Evolutionary conservation across 2,797 vertebrate genomes (phyloP), one percentile per base, ranked within the genome.

Genomic region (Sardinella longiceps): DNA sequence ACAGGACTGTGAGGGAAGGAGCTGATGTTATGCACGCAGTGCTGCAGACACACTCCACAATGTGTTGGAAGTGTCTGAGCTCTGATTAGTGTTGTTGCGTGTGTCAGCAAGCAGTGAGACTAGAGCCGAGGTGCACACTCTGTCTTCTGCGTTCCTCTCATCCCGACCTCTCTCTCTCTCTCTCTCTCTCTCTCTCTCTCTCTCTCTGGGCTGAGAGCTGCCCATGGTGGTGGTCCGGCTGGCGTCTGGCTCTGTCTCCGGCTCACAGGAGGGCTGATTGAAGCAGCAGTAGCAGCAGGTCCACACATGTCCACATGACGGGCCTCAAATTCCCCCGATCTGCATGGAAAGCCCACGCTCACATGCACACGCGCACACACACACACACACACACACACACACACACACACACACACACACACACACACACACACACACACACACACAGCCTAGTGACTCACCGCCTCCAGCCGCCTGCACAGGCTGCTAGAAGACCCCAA

Each of bases 391-490:
- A n/a, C n/a, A n/a, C n/a, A n/a, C n/a, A n/a, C n/a, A n/a, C n/a
- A n/a, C n/a, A n/a, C n/a, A n/a, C n/a, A n/a, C n/a, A n/a, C n/a
- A n/a, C n/a, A n/a, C n/a, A n/a, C n/a, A n/a, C n/a, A n/a, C n/a
- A n/a, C n/a, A n/a, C n/a, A n/a, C n/a, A n/a, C n/a, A n/a, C n/a
- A n/a, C n/a, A n/a, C n/a, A n/a, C n/a, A n/a, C n/a, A n/a, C n/a
- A n/a, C n/a, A n/a, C 53, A 25, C 56, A 60, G 56, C 60, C 87
- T 85, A 91, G 85, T 85, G 88, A 90, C 84, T 88, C 89, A 84
- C 70, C 86, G 82, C 87, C 85, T 89, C 83, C 86, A 84, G 84
- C 85, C 87, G 89, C 88, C 60, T 11, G n/a, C 58, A 63, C 83
- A 86, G 84, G 87, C 43, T 53, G 87, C 82, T 51, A 45, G 7